These are phyloP conservation scores for Calephelis perditalis DNA, from an alignment of 2,888 invertebrate species.

Conservation along the genomic window DNA sequence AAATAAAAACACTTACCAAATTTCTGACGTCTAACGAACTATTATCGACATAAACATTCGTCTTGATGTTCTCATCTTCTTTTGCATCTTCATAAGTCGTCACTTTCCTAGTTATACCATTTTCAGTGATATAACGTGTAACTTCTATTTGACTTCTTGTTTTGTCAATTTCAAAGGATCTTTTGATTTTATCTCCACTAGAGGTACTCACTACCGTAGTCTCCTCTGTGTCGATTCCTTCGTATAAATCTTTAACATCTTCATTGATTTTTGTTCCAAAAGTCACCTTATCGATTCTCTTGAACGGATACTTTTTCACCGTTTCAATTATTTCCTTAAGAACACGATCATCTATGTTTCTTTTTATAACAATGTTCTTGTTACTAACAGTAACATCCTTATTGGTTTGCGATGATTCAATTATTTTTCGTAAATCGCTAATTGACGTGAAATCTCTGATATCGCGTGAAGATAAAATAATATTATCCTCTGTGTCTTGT, in stretches of 20 bases:
- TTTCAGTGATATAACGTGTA: conserved; percentile 66
- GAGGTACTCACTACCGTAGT: conserved; percentile 54
- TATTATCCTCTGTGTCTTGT: conserved; percentile 71
- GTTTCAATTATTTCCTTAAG: conserved; percentile 71
- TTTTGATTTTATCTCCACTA: conserved; percentile 58
- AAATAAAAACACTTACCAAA: conserved; percentile 53
- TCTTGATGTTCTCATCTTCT: conserved; percentile 69
- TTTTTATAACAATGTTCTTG: conserved; percentile 67
- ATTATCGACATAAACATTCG: conserved; percentile 73
- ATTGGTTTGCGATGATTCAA: conserved; percentile 60
- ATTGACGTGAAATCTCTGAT: conserved; percentile 73
- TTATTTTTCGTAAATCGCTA: conserved; percentile 66
- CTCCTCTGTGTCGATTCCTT: conserved; percentile 64
- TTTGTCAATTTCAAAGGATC: conserved; percentile 68
- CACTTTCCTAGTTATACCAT: conserved; percentile 67
- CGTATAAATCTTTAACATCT: conserved; percentile 76
- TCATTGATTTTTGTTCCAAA: conserved; percentile 77
- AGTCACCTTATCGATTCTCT: conserved; percentile 72
- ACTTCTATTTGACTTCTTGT: conserved; percentile 72
- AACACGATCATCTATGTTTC: conserved; percentile 66
- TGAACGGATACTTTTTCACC: conserved; percentile 71
- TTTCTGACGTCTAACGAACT: conserved; percentile 74
- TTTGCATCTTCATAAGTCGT: conserved; percentile 74
- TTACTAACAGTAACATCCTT: conserved; percentile 68
- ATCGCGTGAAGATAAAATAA: conserved; percentile 66